A percentile compares a stretch with the other conserved stretches of the same genome.
Evolutionary conservation across 2,113 vertebrate species (phyloP).

Genomic region (Anthoscopus minutus): DNA sequence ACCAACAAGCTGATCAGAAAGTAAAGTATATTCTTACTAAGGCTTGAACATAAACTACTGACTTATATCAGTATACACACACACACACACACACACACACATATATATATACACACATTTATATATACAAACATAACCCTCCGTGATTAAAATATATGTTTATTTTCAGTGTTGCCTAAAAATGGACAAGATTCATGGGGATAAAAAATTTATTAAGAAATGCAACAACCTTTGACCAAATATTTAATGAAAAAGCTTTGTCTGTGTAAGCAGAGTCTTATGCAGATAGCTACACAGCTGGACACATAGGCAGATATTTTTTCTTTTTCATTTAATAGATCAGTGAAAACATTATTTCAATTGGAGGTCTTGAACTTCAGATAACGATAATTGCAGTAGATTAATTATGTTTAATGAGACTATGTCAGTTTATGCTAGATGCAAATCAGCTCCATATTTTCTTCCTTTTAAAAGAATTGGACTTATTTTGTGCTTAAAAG

Average conservation of each 20-base stretch:
- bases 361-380: not conserved
- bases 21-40: not conserved
- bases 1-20: not conserved
- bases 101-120: no score
- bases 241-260: not conserved
- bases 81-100: no score
- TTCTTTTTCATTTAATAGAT: not conserved
- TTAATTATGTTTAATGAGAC: not conserved
- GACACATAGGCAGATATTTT: not conserved
- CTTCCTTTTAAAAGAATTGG: not conserved
- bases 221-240: not conserved
- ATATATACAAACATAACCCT: no score
- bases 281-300: not conserved
- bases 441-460: not conserved
- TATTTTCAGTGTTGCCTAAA: not conserved
- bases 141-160: not conserved
- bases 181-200: fast-evolving
- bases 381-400: not conserved
- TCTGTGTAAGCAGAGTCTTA: not conserved
- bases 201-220: not conserved
- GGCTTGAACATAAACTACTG: not conserved
- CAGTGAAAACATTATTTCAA: not conserved
- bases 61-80: not conserved
- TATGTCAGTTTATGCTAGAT: not conserved
- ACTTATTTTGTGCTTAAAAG: not conserved